Base-by-base conservation (phyloP, 2,888 invertebrate genomes). In the Thecocarcelia acutangulata region DNA sequence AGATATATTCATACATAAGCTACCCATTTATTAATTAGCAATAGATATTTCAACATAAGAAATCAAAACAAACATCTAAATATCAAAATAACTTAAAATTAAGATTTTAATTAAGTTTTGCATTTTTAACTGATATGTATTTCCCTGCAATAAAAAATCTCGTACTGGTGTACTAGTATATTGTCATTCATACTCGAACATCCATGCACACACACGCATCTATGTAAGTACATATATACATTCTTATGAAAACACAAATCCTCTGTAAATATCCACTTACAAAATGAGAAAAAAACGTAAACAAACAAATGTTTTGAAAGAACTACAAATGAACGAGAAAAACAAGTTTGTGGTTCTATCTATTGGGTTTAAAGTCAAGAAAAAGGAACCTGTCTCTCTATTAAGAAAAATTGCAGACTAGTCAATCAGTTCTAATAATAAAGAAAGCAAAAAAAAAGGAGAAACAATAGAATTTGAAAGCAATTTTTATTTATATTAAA, bases 311-410 rank as follows among this genome's bases (percentile, higher is more conserved):
- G 15, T 33, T 50, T 50, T 50, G n/a, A 64, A 59, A 46, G 50
- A 73, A 24, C 19, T 54, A 58, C 59, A 48, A 59, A 33, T 64
- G 52, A 79, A 80, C 74, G 70, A 59, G 64, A 48, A 80, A 70
- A 70, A 68, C 69, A 58, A 74, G 69, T 66, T 74, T 46, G 11
- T 17, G 17, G 4, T 61, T 46, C 58, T 56, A 58, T 58, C 48
- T 66, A 75, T n/a, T 19, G 56, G 13, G 24, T 63, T 58, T 19
- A 46, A 63, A 48, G 2, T 28, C 37, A 54, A 77, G 5, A 17
- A 44, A 69, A 48, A 63, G 48, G 61, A 70, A 77, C 77, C 77
- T 77, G 73, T 74, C 66, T 63, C 21, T 63, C 44, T 75, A 64
- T 70, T 61, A 50, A 59, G 61, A 69, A 75, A 69, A 63, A 56